These are phyloP conservation scores for Ptilonorhynchus violaceus DNA, from an alignment of 2,113 vertebrate genomes.

Conservation along the genomic window DNA sequence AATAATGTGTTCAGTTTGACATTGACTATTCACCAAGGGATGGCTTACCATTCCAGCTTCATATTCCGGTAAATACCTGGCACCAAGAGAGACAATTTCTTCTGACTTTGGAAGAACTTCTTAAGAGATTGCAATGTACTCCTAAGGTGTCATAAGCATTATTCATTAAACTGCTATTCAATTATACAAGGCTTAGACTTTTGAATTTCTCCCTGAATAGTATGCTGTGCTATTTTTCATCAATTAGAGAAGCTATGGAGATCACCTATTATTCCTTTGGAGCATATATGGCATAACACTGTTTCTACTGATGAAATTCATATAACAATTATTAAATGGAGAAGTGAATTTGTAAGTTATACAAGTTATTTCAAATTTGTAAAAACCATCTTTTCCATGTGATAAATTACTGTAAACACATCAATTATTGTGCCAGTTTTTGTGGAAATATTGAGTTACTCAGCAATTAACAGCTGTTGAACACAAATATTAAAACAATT, in stretches of 20 bases:
- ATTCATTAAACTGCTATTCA: background rate
- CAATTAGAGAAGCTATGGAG: background rate
- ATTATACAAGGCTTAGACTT: background rate
- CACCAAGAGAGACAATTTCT: background rate
- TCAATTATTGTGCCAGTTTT: background rate
- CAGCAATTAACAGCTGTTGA: background rate
- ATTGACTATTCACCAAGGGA: background rate
- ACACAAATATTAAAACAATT: background rate
- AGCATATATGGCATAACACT: background rate
- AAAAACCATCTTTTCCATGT: background rate
- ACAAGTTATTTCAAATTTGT: background rate
- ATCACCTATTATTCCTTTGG: background rate
- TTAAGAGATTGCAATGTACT: background rate
- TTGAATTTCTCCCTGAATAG: background rate
- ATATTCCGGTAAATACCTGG: background rate
- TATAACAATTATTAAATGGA: background rate
- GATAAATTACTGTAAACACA: background rate
- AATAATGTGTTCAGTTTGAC: background rate
- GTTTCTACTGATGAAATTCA: background rate
- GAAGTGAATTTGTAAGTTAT: background rate
- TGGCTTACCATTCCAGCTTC: background rate
- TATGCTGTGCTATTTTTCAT: background rate
- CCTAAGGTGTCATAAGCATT: background rate
- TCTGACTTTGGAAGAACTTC: background rate
- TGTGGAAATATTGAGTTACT: background rate